phyloP scores from a whole-genome alignment of 2,888 invertebrate species.

The Sacculina carcini region DNA sequence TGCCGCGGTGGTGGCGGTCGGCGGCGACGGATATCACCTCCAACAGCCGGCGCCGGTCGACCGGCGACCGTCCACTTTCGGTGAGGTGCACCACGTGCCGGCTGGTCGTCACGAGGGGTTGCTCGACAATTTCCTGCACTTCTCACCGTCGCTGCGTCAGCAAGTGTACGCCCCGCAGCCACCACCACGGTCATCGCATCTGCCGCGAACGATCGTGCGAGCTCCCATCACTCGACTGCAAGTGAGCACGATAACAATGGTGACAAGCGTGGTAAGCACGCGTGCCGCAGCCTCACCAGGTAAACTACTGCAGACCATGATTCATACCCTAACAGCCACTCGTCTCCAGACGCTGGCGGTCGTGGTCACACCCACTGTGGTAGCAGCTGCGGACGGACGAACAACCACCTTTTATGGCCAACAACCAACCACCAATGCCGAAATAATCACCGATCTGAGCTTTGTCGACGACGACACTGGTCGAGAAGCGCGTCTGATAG shows the following conservation, averaged over 20 bases:
- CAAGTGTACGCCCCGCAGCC: conserved; percentile 4
- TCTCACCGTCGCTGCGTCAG: conserved; percentile 3
- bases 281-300: neutral
- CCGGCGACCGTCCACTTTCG: too few species aligned
- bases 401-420: neutral
- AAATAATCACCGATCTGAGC: neutral
- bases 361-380: neutral
- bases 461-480: neutral
- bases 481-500: too few species aligned
- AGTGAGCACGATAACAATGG: neutral
- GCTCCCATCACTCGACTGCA: neutral
- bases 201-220: neutral
- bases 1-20: neutral
- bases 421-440: neutral
- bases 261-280: neutral
- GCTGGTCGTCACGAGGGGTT: neutral
- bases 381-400: neutral
- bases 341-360: neutral
- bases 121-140: neutral
- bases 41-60: neutral
- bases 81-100: neutral
- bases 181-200: neutral
- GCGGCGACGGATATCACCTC: neutral
- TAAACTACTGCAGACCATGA: neutral
- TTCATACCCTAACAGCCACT: neutral